Evolutionary conservation across 2,113 vertebrate genomes (phyloP), one percentile per base, ranked within the genome.

Genomic region (Tragelaphus imberbis): DNA sequence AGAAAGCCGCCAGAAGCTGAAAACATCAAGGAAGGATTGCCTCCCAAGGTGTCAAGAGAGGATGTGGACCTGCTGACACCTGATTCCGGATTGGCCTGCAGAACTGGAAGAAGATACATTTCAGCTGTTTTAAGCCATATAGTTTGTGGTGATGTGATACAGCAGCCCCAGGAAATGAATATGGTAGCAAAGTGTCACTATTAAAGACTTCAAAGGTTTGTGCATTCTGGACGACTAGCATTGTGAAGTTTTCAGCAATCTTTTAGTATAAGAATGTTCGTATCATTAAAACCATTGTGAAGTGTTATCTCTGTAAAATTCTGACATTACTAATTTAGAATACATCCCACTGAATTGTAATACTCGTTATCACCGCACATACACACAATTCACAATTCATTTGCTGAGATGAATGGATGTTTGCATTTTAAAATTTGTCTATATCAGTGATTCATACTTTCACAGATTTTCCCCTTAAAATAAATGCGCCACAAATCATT

Each of bases 361-460:
- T 63, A 44, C 28, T 95, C 30, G 55, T 59, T 2, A 86, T 17
- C 61, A 53, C 8, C 3, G 17, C 5, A 33, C 81, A 89, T 85
- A 96, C 90, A 77, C 9, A 75, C 13, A 75, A 96, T 98, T 96
- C 40, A 82, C 8, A 49, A 49, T 21, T 28, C 92, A 71, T 97
- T 98, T 96, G 56, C 86, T 97, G 90, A 98, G 58, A 95, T 95
- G 92, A 97, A 97, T 88, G 23, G 92, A 92, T 56, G 91, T 7
- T 80, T 71, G 4, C 36, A 61, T 36, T 92, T 88, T 49, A 36
- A 51, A 55, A 27, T 86, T 27, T 77, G 89, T 91, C 81, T 58
- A 19, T 87, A 33, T 79, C 27, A 89, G 30, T 36, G 28, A 75
- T 80, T 91, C 16, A 85, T 82, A 80, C 36, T 89, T 89, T 95